Conservation (phyloP, 2,888 invertebrate species). For the Tanytarsus gracilentus region DNA sequence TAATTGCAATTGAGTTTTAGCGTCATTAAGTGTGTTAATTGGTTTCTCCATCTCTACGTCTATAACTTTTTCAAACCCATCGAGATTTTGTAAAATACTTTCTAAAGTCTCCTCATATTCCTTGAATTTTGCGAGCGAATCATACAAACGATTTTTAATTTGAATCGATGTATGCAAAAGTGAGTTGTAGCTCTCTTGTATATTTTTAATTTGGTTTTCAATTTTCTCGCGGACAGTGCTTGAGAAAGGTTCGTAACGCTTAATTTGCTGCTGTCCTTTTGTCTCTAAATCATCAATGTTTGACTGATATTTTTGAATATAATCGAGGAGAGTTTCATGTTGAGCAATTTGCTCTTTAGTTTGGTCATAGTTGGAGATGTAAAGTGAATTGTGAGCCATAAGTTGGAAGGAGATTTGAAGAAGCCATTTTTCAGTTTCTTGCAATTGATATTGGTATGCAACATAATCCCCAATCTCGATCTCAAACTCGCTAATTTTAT, state of each 20-base stretch:
- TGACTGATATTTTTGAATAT: conserved; percentile 74
- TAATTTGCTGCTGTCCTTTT: conserved; percentile 76
- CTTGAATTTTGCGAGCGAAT: conserved; percentile 84
- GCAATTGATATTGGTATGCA: conserved; percentile 77
- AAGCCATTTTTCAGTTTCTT: conserved; percentile 93
- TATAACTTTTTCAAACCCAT: conserved; percentile 69
- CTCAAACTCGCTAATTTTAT: conserved; percentile 60
- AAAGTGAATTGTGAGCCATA: conserved; percentile 91
- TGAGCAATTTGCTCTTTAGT: conserved; percentile 85
- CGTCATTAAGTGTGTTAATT: conserved; percentile 63
- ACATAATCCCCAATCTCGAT: conserved; percentile 77
- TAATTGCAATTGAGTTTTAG: conserved; percentile 61
- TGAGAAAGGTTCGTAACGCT: conserved; percentile 62
- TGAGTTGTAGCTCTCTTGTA: conserved; percentile 88
- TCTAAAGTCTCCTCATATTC: conserved; percentile 86
- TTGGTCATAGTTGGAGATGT: conserved; percentile 83
- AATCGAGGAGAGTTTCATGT: conserved; percentile 63
- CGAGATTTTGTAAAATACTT: conserved; percentile 72
- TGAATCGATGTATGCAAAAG: conserved; percentile 80
- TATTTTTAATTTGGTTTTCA: conserved; percentile 76
- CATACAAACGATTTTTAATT: conserved; percentile 77
- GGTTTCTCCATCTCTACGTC: conserved; percentile 63
- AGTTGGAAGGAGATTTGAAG: conserved; percentile 89
- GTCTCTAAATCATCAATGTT: conserved; percentile 72
- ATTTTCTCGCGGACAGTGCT: conserved; percentile 69